A percentile compares a stretch with the other conserved stretches of the same genome.
phyloP scores from a whole-genome alignment of 2,113 vertebrate genomes.

The Eulacestoma nigropectus region DNA sequence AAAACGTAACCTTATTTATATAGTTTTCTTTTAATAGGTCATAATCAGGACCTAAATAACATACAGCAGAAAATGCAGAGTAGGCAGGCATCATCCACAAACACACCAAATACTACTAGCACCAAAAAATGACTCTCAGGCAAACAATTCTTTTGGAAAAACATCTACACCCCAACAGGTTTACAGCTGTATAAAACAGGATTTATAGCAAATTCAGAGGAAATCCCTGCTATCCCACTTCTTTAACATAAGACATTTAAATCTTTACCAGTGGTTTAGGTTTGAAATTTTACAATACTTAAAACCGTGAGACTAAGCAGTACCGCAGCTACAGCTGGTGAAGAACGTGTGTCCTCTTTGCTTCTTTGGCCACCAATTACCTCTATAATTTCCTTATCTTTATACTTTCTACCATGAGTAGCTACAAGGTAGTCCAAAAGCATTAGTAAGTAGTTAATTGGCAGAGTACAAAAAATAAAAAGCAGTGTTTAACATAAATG shows the following conservation, averaged over 20 bases:
- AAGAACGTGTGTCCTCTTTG: background rate
- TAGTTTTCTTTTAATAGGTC: background rate
- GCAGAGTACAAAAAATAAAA: background rate
- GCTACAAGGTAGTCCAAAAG: background rate
- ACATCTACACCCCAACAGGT: background rate
- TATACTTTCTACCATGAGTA: background rate
- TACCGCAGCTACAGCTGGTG: background rate
- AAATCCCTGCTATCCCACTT: background rate
- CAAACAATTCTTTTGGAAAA: background rate
- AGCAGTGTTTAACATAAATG: background rate
- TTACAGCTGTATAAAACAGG: background rate
- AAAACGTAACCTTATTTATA: background rate
- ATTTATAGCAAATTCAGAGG: background rate
- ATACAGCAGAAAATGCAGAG: background rate
- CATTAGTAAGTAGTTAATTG: background rate
- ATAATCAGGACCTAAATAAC: background rate
- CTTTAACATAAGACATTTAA: background rate
- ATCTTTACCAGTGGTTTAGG: background rate
- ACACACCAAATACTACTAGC: background rate
- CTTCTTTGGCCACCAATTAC: background rate
- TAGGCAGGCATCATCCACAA: background rate
- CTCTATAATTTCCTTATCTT: background rate
- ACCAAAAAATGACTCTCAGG: background rate
- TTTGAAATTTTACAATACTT: background rate
- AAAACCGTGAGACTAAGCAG: background rate